phyloP scores from a whole-genome alignment of 1,140 invertebrate species.

The Drosophila eugracilis region DNA sequence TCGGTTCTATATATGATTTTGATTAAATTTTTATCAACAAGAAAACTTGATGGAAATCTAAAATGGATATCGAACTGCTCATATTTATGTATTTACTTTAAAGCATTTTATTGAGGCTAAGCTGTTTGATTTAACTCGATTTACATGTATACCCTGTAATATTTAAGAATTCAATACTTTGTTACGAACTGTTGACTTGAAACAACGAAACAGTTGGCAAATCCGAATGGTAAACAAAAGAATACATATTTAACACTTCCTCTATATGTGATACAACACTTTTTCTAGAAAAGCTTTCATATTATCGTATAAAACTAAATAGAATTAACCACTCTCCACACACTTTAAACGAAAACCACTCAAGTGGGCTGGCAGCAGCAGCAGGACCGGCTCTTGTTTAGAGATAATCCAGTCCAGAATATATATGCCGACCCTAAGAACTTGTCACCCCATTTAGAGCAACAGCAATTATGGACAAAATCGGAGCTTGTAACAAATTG shows the following conservation, averaged over 20 bases:
- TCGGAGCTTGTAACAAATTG: conserved; percentile 76
- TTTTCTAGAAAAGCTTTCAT: conserved; percentile 82
- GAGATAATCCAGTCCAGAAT: conserved; percentile 6
- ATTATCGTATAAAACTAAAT: conserved; percentile 60
- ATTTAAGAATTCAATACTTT: conserved; percentile 37
- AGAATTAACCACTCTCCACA: conserved; percentile 48
- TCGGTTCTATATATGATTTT: conserved; percentile 11
- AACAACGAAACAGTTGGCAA: conserved; percentile 21
- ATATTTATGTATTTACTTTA: conserved; percentile 49
- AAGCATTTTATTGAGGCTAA: conserved; percentile 80
- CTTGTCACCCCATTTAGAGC: conserved; percentile 14
- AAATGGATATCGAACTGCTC: conserved; percentile 18
- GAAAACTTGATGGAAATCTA: conserved; percentile 4
- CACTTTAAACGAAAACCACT: conserved; percentile 24
- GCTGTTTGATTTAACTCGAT: conserved; percentile 57
- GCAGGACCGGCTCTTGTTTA: conserved; percentile 6
- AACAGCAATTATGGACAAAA: conserved; percentile 45
- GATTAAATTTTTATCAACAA: not conserved
- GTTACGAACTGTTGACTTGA: conserved; percentile 36
- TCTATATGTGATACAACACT: conserved; percentile 82
- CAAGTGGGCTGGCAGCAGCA: conserved; percentile 5
- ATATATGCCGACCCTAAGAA: conserved; percentile 1
- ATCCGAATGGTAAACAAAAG: conserved; percentile 27
- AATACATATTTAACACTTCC: conserved; percentile 81
- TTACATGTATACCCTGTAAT: conserved; percentile 42